A percentile compares a stretch with the other conserved stretches of the same genome.
phyloP scores from a whole-genome alignment of 2,797 vertebrate species.

The Oophaga sylvatica region DNA sequence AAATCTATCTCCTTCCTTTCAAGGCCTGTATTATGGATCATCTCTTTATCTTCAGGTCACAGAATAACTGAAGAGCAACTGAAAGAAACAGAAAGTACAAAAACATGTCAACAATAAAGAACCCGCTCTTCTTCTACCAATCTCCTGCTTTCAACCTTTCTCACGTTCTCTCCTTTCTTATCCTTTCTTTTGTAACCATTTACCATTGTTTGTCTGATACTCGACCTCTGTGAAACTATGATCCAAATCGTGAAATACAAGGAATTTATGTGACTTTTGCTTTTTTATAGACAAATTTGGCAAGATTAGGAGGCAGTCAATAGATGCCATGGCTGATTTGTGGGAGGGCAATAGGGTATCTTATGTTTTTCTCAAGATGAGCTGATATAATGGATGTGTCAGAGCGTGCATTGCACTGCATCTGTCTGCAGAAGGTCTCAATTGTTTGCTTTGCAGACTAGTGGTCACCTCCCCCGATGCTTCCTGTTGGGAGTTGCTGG shows the following conservation, averaged over 20 bases:
- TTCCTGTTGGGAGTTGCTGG: too few species aligned
- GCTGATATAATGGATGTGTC: too few species aligned
- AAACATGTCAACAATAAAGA: constrained; percentile 42
- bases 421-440: too few species aligned
- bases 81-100: constrained; percentile 38
- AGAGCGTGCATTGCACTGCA: too few species aligned
- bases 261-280: too few species aligned
- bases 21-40: constrained; percentile 49
- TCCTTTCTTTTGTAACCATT: neutral
- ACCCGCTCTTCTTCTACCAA: neutral
- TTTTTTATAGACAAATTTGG: neutral
- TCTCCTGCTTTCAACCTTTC: neutral
- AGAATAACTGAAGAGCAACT: constrained; percentile 32
- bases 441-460: too few species aligned
- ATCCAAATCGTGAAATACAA: neutral
- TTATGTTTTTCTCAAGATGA: neutral
- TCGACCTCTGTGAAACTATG: neutral
- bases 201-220: neutral
- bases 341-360: neutral
- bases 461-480: too few species aligned
- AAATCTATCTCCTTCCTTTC: constrained; percentile 51
- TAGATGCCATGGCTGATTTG: neutral
- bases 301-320: neutral
- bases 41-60: constrained; percentile 49
- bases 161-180: neutral